These are phyloP conservation scores for Protodeltote pygarga DNA, from an alignment of 2,888 invertebrate genomes.

Conservation along the genomic window DNA sequence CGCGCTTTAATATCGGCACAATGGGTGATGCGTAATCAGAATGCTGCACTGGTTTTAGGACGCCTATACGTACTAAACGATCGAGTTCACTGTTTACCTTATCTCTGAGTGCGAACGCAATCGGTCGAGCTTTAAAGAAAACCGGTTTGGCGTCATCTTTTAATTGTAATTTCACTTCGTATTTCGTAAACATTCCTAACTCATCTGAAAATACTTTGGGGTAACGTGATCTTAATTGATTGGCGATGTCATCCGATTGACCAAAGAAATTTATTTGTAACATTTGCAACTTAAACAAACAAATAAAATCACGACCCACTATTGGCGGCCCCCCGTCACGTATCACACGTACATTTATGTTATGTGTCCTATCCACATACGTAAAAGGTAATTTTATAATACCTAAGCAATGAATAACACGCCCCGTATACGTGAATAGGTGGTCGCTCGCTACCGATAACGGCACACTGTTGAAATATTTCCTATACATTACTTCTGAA, in stretches of 20 bases:
- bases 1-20: not conserved
- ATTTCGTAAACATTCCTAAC: not conserved
- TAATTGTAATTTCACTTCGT: not conserved
- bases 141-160: not conserved
- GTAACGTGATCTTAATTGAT: no score
- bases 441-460: constrained; percentile 1
- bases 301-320: constrained; percentile 3
- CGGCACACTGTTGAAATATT: constrained; percentile 1
- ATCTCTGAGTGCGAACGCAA: no score
- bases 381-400: not conserved
- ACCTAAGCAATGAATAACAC: not conserved
- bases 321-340: not conserved
- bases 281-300: not conserved
- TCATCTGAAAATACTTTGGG: not conserved
- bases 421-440: not conserved
- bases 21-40: not conserved
- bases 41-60: not conserved
- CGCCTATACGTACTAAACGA: not conserved
- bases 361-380: not conserved
- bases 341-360: not conserved
- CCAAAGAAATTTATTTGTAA: not conserved
- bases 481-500: not conserved
- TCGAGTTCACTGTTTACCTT: constrained; percentile 2
- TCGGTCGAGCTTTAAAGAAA: not conserved
- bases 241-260: not conserved